Evolutionary conservation across 2,113 vertebrate genomes (phyloP).

Genomic region (Pelodiscus sinensis): DNA sequence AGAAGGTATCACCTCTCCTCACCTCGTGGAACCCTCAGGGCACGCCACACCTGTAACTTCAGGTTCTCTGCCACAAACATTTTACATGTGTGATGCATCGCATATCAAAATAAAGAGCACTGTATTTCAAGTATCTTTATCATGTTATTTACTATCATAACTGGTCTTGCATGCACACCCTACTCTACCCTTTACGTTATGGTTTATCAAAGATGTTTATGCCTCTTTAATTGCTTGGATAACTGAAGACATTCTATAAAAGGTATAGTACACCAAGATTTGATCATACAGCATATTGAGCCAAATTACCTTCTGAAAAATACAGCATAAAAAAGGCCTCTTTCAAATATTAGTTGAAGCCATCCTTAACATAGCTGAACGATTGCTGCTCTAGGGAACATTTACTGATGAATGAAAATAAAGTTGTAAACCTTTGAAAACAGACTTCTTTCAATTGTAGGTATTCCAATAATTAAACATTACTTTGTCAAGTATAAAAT

Average conservation of each 20-base stretch:
- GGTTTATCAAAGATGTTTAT: constrained; percentile 15
- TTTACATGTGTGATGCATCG: constrained; percentile 56
- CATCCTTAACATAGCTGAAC: constrained; percentile 4
- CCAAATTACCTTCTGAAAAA: not conserved
- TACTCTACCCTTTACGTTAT: not conserved
- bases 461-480: constrained; percentile 38
- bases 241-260: not conserved
- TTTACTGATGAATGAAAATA: constrained; percentile 60
- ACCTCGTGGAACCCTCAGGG: constrained; percentile 33
- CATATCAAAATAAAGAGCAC: constrained; percentile 41
- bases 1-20: constrained; percentile 16
- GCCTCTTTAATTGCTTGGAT: not conserved
- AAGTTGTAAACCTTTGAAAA: constrained; percentile 48
- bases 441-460: constrained; percentile 42
- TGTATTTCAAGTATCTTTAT: constrained; percentile 30
- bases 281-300: not conserved
- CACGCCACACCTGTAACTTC: constrained; percentile 64
- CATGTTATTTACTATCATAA: constrained; percentile 7
- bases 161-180: not conserved
- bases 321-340: not conserved
- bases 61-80: constrained; percentile 61
- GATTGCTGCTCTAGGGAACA: not conserved
- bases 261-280: not conserved
- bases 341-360: not conserved
- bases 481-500: constrained; percentile 52